Base-by-base conservation (phyloP, 2,888 invertebrate species). In the Cylloceria caligata region DNA sequence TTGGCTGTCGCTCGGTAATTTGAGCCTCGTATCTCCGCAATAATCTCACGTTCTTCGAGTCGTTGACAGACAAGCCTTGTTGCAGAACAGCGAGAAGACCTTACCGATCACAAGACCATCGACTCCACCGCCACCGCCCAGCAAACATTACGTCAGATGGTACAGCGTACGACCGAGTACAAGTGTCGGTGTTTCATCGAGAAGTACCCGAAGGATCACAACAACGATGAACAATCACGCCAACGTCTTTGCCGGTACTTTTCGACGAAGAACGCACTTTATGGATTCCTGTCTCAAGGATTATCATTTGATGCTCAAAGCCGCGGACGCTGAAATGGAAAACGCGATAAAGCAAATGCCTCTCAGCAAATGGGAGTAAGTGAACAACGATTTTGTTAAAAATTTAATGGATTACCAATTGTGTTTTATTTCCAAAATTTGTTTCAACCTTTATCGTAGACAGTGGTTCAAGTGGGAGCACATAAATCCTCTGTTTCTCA, bases 331-430 rank as follows among this genome's bases (percentile, higher is more conserved):
- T 7, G 96, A 96, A 89, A 97, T 98, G 96, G 95, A 96, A 69
- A 94, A 95, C 42, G 96, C 96, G 85, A 96, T 98, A 84, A 96
- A 97, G 86, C 95, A 96, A 86, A 97, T 98, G 96, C 96, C 96
- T n/a, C 95, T 97, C 83, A 96, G 96, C 80, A 96, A 96, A 91
- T 95, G 95, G 93, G 95, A 95, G 96, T 96, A 92, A 94, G 94
- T 93, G 16, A 9, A n/a, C 7, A 3, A 34, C 3, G 39, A 60
- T 69, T n/a, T 49, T 11, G 9, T 16, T 11, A 30, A 6, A 3
- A 42, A 47, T 24, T 64, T 45, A 27, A 2, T 27, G n/a, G 6
- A 30, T 45, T 67, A 2, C 9, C 30, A 9, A 39, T 16, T 55
- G 9, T 13, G 36, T 24, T 27, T 71, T 62, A 9, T 57, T 47